Conservation (phyloP, 2,113 vertebrate genomes). For the Phalacrocorax aristotelis region DNA sequence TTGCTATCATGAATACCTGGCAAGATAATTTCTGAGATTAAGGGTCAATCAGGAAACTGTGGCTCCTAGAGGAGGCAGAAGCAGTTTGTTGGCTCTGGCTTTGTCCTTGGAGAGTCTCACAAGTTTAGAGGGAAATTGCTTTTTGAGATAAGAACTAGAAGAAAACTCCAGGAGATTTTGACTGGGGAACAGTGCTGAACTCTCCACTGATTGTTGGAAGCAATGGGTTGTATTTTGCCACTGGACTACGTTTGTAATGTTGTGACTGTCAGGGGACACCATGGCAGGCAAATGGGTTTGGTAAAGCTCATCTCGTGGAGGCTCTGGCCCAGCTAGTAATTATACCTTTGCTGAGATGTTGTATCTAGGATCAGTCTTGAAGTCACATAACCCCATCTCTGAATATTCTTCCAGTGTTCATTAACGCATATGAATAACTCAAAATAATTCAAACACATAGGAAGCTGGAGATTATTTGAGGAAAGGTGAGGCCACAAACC, state of each 20-base stretch:
- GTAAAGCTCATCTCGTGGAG: background rate
- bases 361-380: background rate
- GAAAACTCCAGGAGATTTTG: background rate
- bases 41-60: background rate
- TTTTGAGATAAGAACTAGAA: background rate
- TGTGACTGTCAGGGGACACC: background rate
- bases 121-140: background rate
- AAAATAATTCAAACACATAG: background rate
- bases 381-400: background rate
- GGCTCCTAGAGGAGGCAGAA: background rate
- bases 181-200: background rate
- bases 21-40: background rate
- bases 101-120: background rate
- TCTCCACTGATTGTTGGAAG: background rate
- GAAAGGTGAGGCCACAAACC: background rate
- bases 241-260: background rate
- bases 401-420: background rate
- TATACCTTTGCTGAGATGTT: background rate
- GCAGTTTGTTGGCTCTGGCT: background rate
- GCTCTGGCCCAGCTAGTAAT: background rate
- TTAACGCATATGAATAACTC: background rate
- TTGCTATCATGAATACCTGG: background rate
- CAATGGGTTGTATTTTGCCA: background rate
- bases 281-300: background rate
- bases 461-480: background rate